Evolutionary conservation across 2,797 vertebrate genomes (phyloP), one percentile per base, ranked within the genome.

Genomic region (Morelia viridis): DNA sequence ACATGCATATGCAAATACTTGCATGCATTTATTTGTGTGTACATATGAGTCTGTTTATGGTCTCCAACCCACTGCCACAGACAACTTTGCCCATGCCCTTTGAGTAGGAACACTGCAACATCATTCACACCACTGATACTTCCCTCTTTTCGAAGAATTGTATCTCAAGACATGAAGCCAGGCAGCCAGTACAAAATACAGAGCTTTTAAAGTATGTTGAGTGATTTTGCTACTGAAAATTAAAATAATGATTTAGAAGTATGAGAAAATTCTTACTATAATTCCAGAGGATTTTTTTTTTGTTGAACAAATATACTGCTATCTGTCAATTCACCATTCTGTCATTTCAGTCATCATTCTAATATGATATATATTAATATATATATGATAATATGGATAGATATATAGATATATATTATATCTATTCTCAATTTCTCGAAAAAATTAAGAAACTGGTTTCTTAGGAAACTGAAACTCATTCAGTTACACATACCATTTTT

Each of bases 401-500:
- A 15, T 17, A 64, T 65, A 90, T 50, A 85, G 94, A 93, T 31
- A 71, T 71, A 28, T 56, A 93, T 89, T 57, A 94, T 93, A 56
- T 95, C 24, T 1, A 35, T 1, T 91, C 93, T 88, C 57, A 65
- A 62, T 28, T 94, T 92, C 91, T 83, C 92, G 41, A 2, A 88
- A 94, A 94, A 71, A 86, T 93, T 53, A 53, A 53, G 91, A 94
- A 92, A 84, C 95, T 96, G 94, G 95, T 95, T 94, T 92, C 90
- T 94, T 94, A 96, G 96, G 93, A 91, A 65, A 92, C 96, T 96
- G 93, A 95, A 93, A 90, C 46, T 0, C 62, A 93, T 91, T 91
- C 24, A 93, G 96, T 92, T 26, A 26, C 4, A 13, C 85, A 62
- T 90, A 61, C 91, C 93, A 87, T 94, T 31, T 88, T 92, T 50